Evolutionary conservation across 2,797 vertebrate genomes (phyloP), one percentile per base, ranked within the genome.

Genomic region (Anguilla pacifica): DNA sequence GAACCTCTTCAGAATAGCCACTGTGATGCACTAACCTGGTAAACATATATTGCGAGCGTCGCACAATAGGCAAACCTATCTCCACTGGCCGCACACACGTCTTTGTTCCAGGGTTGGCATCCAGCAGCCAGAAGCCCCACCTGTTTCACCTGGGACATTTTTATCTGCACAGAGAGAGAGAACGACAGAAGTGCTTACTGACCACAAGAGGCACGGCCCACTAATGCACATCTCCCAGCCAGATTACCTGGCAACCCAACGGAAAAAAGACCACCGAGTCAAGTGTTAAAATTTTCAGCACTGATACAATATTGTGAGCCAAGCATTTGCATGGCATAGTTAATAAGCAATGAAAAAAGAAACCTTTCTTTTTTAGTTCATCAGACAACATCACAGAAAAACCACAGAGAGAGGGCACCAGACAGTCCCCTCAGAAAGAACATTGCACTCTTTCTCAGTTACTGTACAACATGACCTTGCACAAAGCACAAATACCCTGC

Each of bases 41-140:
- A 99, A 89, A 99, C 93, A 92, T 99, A 99, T 92, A 99, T 96
- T 53, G 98, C 98, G 88, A 99, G 95, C 0, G 98, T 99, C 39
- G 98, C 98, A 89, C 98, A 99, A 92, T 99, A 99, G 0, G 98
- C 98, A 87, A 99, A 99, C 88, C 98, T 96, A 91, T 99, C 97
- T 83, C 98, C 97, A 49, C 95, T 97, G 35, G 98, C 98, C 0
- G 97, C 98, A 89, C 98, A 99, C 0, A 99, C 98, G 2, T 99
- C 98, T 94, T 97, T 99, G 90, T 99, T 99, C 98, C 98, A 99
- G 0, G 98, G 98, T 93, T 99, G 98, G 90, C 98, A 99, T 35
- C 98, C 98, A 10, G 98, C 98, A 89, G 98, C 97, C 93, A 99
- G 83, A 88, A 99, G 94, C 15, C 97, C 98, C 90, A 99, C 98